phyloP scores from a whole-genome alignment of 2,113 vertebrate species.

The Cyanocitta stelleri region DNA sequence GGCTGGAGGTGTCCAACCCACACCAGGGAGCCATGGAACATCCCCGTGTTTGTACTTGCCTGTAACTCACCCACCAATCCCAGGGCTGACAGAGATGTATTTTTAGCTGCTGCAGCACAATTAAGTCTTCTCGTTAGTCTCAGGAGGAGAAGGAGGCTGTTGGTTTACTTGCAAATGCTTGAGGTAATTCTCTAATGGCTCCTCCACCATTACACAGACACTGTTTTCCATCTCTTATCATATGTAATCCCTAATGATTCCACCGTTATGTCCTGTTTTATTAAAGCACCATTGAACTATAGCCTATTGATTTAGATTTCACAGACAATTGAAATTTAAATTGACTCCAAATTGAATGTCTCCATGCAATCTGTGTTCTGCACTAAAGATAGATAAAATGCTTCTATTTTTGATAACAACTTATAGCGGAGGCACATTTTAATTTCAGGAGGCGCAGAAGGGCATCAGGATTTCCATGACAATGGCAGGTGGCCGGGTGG shows the following conservation, averaged over 20 bases:
- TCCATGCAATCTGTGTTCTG: conserved; percentile 75
- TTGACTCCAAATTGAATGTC: conserved; percentile 82
- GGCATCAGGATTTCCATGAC: conserved; percentile 9
- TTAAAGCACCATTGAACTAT: conserved; percentile 81
- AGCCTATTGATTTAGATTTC: conserved; percentile 85
- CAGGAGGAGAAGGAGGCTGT: conserved; percentile 56
- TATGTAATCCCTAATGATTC: conserved; percentile 77
- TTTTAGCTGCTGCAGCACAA: conserved; percentile 50
- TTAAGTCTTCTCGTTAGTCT: conserved; percentile 58
- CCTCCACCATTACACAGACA: conserved; percentile 48
- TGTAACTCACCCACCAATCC: conserved; percentile 39
- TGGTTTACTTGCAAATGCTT: conserved; percentile 68
- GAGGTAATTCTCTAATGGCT: conserved; percentile 72
- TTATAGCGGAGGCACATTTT: conserved; percentile 59
- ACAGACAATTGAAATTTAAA: conserved; percentile 85
- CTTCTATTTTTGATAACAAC: conserved; percentile 77
- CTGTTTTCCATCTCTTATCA: conserved; percentile 70
- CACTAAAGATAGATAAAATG: conserved; percentile 74
- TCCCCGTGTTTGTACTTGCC: neutral
- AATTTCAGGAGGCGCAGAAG: conserved; percentile 35
- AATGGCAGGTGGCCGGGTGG: neutral
- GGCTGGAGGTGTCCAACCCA: accelerated
- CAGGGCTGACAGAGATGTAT: conserved; percentile 59
- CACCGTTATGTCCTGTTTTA: conserved; percentile 80
- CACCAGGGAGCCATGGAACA: accelerated